phyloP scores from a whole-genome alignment of 2,888 invertebrate species.

The Sesia apiformis region DNA sequence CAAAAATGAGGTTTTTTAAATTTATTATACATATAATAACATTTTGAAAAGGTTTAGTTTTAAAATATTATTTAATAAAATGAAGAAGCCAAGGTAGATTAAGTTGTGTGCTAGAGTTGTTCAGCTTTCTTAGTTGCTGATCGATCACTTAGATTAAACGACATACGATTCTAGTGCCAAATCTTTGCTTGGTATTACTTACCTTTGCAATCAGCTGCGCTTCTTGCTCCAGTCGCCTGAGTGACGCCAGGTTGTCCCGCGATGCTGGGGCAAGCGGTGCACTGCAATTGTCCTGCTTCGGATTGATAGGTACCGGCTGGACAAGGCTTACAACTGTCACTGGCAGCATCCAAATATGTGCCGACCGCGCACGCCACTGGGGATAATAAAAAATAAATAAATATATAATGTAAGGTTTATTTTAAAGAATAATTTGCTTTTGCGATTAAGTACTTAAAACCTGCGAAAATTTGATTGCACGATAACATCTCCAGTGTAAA shows the following conservation, averaged over 20 bases:
- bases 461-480: too few species aligned
- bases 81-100: too few species aligned
- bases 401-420: neutral
- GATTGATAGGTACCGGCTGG: conserved; percentile 95
- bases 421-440: neutral
- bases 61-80: too few species aligned
- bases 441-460: neutral
- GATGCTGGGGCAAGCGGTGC: conserved; percentile 91
- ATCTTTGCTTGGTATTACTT: conserved; percentile 6
- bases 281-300: conserved; percentile 91
- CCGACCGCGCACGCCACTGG: conserved; percentile 93
- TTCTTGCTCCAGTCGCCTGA: conserved; percentile 88
- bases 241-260: conserved; percentile 94
- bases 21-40: too few species aligned
- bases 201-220: conserved; percentile 92
- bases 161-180: too few species aligned
- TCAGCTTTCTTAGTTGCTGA: too few species aligned
- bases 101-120: too few species aligned
- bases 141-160: too few species aligned
- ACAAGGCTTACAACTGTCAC: conserved; percentile 87
- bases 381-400: neutral
- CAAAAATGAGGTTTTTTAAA: too few species aligned
- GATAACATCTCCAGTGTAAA: too few species aligned
- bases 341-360: conserved; percentile 85
- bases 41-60: too few species aligned